Conservation (phyloP, 2,888 invertebrate genomes). For the Mesorhabditis sp. region DNA sequence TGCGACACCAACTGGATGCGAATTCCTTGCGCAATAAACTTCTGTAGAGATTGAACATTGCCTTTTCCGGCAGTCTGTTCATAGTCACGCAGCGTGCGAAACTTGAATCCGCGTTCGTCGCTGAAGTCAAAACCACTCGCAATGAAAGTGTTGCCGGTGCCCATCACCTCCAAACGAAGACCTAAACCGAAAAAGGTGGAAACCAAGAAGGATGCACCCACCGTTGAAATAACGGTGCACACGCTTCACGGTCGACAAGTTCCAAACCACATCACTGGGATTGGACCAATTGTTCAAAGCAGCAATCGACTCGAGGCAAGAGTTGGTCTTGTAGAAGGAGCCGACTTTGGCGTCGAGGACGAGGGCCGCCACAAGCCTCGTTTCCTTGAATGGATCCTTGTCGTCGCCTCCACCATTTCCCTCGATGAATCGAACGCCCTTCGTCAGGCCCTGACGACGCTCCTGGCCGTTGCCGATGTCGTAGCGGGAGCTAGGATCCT, state of each 20-base stretch:
- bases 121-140: neutral
- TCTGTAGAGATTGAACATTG: neutral
- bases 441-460: neutral
- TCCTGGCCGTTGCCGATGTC: neutral
- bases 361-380: neutral
- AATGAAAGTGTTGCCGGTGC: neutral
- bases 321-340: neutral
- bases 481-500: neutral
- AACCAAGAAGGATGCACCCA: neutral
- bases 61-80: neutral
- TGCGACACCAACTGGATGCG: too few species aligned
- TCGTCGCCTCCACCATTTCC: neutral
- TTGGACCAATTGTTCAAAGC: neutral
- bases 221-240: neutral
- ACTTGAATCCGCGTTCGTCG: neutral
- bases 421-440: slow-evolving; percentile 4
- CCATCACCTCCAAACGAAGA: neutral
- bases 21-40: neutral
- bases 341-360: slow-evolving; percentile 2
- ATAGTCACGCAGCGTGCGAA: neutral
- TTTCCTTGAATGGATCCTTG: too few species aligned
- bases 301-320: neutral
- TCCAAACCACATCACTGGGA: slow-evolving; percentile 3
- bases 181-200: neutral
- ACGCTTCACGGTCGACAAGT: neutral